Base-by-base conservation (phyloP, 2,888 invertebrate species). In the Xanthostigma xanthostigma region DNA sequence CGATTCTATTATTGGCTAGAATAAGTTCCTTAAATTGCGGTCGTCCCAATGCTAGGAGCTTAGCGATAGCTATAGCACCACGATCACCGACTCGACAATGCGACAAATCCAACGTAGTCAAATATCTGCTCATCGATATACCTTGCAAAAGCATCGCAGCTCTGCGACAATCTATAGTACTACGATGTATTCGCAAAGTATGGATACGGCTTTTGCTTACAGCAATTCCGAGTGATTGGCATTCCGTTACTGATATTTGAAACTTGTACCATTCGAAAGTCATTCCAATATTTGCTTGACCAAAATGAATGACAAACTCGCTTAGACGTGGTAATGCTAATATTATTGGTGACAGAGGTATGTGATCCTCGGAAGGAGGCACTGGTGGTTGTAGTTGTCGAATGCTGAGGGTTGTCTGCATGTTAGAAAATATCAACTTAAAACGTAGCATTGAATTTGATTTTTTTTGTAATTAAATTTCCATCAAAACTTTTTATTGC, bases 71-170 rank as follows among this genome's bases (percentile, higher is more conserved):
- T 17, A 58, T 50, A 6, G 58, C 56, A 11, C 64, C 65, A 12
- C 55, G 50, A 50, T 65, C 59, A 1, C 55, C 54, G 44, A 66
- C 59, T 52, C 59, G 58, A 50, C 66, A 66, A 54, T 64, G 64
- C 2, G 64, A 64, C 52, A 66, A 61, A 51, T 65, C 64, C 27
- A 66, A 46, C 17, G 54, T 54, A 46, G 51, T 51, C 13, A 66
- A 52, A 39, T 46, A 50, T 34, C 57, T 55, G 48, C 64, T 62
- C 48, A 57, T 58, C 14, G 53, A 37, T 12, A 66, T 50, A 34
- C 59, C 46, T 47, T 59, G 60, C 9, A 64, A 45, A 33, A 66
- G 56, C 46, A 57, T 56, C 36, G 55, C 55, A 5, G 59, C 46
- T 54, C 62, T 62, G 4, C 55, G 54, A 43, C 63, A 61, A 50